phyloP scores from a whole-genome alignment of 2,888 invertebrate genomes.

The Pseudanteris insignis region DNA sequence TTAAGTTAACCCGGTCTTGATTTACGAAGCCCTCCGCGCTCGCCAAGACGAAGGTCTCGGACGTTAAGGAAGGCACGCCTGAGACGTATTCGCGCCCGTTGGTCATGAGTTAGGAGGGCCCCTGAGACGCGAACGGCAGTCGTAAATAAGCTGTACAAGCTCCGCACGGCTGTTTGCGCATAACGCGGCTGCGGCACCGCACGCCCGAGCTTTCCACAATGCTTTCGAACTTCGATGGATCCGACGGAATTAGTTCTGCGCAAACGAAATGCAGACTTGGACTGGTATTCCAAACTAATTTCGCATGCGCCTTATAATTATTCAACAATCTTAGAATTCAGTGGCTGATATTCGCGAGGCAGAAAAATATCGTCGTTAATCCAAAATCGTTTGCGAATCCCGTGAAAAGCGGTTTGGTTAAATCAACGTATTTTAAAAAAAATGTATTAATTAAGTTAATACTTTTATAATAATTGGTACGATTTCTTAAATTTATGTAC shows the following conservation, averaged over 20 bases:
- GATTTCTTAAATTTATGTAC: too few species aligned
- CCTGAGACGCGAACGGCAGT: conserved; percentile 44
- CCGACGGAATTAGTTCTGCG: conserved; percentile 5
- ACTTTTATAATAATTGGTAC: too few species aligned
- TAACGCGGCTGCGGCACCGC: too few species aligned
- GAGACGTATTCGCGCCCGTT: conserved; percentile 58
- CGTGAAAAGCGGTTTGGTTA: too few species aligned
- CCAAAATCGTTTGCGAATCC: too few species aligned
- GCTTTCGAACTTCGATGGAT: not conserved
- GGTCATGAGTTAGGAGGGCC: conserved; percentile 55
- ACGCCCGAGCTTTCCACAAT: not conserved
- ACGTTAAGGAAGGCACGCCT: conserved; percentile 48
- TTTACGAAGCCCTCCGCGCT: conserved; percentile 32
- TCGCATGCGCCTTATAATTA: conserved; percentile 7
- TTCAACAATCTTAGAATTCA: conserved; percentile 6
- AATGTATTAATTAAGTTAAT: too few species aligned
- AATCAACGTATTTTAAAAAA: too few species aligned
- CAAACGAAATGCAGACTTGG: too few species aligned
- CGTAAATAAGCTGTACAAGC: conserved; percentile 58
- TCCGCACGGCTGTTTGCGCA: conserved; percentile 49
- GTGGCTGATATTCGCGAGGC: too few species aligned
- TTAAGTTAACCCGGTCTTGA: conserved; percentile 44
- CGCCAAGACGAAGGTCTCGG: conserved; percentile 58
- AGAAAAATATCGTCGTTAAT: too few species aligned
- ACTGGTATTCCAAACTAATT: too few species aligned